Conservation (phyloP, 2,797 vertebrate genomes). For the Channallabes apus region DNA sequence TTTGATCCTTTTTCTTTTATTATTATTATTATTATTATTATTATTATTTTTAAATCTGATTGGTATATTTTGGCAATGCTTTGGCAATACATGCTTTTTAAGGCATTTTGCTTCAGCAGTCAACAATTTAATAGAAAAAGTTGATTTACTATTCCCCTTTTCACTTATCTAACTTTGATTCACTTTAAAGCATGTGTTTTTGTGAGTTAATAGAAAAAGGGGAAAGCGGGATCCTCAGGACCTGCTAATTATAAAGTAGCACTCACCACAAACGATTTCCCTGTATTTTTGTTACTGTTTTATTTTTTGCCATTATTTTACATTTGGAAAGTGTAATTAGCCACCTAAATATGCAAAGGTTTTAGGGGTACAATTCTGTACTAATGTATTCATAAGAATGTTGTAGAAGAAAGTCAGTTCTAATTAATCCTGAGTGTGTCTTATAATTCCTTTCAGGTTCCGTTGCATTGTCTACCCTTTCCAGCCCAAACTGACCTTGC, state of each 20-base stretch:
- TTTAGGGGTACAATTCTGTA: not conserved
- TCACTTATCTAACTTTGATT: not conserved
- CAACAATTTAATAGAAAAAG: not conserved
- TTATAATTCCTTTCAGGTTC: constrained; percentile 65
- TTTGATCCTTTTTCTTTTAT: not conserved
- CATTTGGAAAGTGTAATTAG: not conserved
- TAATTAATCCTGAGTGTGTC: not conserved
- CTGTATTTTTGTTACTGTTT: not conserved
- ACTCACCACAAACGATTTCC: not conserved
- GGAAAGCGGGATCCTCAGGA: not conserved
- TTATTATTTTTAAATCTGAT: not conserved
- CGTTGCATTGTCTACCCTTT: constrained; percentile 80
- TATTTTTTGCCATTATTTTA: not conserved
- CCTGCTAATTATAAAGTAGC: not conserved
- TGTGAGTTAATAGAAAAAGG: not conserved
- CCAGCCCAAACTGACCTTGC: constrained; percentile 71
- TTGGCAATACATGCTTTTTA: not conserved
- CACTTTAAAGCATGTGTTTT: not conserved
- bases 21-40: no score
- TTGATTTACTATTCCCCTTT: not conserved
- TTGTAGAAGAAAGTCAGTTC: not conserved
- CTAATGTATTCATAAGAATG: constrained; percentile 3
- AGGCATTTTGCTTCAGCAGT: not conserved
- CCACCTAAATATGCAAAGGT: not conserved
- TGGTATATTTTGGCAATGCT: not conserved